Evolutionary conservation across 2,888 invertebrate genomes (phyloP), one percentile per base, ranked within the genome.

Genomic region (Amiota mariae): DNA sequence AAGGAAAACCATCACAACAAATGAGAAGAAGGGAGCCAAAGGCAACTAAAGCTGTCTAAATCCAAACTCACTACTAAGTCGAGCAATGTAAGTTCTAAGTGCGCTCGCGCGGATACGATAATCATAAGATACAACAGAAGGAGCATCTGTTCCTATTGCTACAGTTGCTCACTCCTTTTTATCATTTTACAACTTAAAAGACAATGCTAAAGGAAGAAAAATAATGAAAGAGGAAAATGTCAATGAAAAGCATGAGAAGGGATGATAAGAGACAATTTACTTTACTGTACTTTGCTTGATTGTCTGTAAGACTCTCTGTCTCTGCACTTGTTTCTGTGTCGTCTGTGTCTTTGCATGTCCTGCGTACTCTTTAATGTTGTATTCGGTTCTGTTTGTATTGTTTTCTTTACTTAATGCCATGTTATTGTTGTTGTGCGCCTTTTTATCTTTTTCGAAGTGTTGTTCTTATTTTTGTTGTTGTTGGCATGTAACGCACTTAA

Each of bases 401-500:
- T 73, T 59, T 63, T 4, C 15, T n/a, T 72, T 70, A 66, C 66
- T 71, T 59, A 70, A 72, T 46, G 47, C 68, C 68, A 68, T 63
- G 54, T 54, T 47, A 12, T 68, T 54, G n/a, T 18, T 47, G 51
- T 20, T 54, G 13, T 24, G 12, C 11, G n/a, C 15, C 12, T 10
- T 59, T 18, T 18, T 1, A 20, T 59, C 20, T 59, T 18, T 20
- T 59, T 6, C n/a, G 51, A 63, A 20, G 72, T 72, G 57, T 10
- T 51, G 18, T 54, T 18, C n/a, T 46, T 18, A 51, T 54, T 70
- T 59, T 48, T 73, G 67, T 36, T 54, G 59, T 78, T 75, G 74
- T 79, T 77, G 80, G 75, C 76, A 71, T 56, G 72, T 11, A 66
- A 66, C 54, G 80, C 80, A 82, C 85, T 81, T 78, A 84, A 84